Evolutionary conservation across 2,113 vertebrate genomes (phyloP), one percentile per base, ranked within the genome.

Genomic region (Platysternon megacephalum): DNA sequence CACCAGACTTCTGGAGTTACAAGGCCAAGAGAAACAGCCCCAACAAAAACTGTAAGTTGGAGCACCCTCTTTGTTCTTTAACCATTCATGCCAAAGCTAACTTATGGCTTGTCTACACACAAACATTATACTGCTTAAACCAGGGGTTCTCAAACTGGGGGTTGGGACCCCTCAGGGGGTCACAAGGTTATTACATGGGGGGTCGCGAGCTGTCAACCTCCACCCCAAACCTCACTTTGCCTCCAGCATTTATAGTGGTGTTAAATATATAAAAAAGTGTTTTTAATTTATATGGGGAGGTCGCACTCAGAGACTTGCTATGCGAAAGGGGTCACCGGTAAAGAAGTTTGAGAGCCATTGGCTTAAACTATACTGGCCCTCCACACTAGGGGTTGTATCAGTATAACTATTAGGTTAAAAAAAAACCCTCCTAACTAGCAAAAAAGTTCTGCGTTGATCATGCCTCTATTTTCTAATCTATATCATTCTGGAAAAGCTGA

Each of bases 11-110:
- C 87, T 52, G 68, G 90, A 97, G 55, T 78, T 93, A 19, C 1
- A 89, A 84, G 55, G 82, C 85, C 87, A 91, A 76, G 96, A 94
- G 82, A 91, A 97, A 95, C 58, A 93, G 81, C n/a, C n/a, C 76
- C 51, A 49, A 86, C 86, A 92, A 89, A 94, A 89, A 87, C n/a
- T 0, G 46, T 82, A 86, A 91, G 82, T 17, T 95, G 93, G 85
- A 95, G 93, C 72, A 90, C 53, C 0, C 2, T 11, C 76, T 58
- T 48, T 61, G 68, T 85, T 91, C 72, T 80, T 78, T 78, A 46
- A 44, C 74, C 42, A 46, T 28, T 46, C 24, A 16, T 55, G 39
- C n/a, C 79, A 21, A 55, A 39, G 12, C 61, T 82, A 55, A 78
- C 82, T 11, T 0, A 1, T 39, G 92, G 39, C 28, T 82, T 85